Conservation (phyloP, 2,888 invertebrate genomes). For the Cephonodes hylas region DNA sequence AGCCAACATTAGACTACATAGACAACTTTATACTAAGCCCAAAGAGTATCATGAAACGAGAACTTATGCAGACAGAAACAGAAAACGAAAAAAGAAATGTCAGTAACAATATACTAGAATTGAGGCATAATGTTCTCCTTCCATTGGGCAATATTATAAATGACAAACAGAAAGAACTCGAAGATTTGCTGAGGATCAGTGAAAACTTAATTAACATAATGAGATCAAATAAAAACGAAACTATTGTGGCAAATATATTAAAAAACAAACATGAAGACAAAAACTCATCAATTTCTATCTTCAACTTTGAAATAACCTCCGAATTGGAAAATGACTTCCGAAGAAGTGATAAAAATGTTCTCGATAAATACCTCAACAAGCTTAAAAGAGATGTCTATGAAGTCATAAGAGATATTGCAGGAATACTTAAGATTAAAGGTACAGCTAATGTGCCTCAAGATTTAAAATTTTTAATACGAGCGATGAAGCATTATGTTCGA, state of each 20-base stretch:
- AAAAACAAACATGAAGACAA: slow-evolving; percentile 19
- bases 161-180: slow-evolving; percentile 50
- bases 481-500: slow-evolving; percentile 50
- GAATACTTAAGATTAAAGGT: slow-evolving; percentile 39
- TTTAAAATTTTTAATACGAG: slow-evolving; percentile 40
- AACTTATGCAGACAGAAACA: slow-evolving; percentile 25
- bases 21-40: slow-evolving; percentile 27
- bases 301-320: slow-evolving; percentile 40
- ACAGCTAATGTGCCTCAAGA: slow-evolving; percentile 36
- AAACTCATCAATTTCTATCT: slow-evolving; percentile 32
- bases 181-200: slow-evolving; percentile 44
- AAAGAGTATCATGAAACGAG: slow-evolving; percentile 50
- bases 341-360: slow-evolving; percentile 26
- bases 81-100: slow-evolving; percentile 18
- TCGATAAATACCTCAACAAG: slow-evolving; percentile 44
- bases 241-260: slow-evolving; percentile 19
- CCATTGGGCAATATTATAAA: slow-evolving; percentile 48
- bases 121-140: slow-evolving; percentile 36
- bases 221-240: slow-evolving; percentile 28
- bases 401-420: slow-evolving; percentile 47
- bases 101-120: slow-evolving; percentile 19
- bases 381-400: slow-evolving; percentile 55
- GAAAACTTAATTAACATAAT: slow-evolving; percentile 41
- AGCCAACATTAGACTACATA: slow-evolving; percentile 22
- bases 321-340: slow-evolving; percentile 30